phyloP scores from a whole-genome alignment of 2,797 vertebrate species.

The Megalops cyprinoides region DNA sequence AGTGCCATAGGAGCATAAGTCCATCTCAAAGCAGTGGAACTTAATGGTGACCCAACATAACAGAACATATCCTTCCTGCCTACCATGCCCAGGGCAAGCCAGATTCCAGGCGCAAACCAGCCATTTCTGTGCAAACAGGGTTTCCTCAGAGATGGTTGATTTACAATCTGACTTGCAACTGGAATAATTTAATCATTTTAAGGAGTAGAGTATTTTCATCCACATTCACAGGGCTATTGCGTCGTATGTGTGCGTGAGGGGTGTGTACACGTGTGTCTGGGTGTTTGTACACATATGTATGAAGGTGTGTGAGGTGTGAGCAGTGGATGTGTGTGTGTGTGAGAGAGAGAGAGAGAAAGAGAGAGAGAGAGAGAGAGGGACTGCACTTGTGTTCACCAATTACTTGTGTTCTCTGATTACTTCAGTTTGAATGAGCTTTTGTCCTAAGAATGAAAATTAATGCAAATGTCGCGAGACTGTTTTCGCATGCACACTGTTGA shows the following conservation, averaged over 20 bases:
- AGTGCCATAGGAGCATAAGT: neutral
- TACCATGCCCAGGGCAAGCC: neutral
- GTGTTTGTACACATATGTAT: too few relatives aligned
- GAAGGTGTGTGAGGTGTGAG: neutral
- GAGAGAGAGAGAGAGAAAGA: too few relatives aligned
- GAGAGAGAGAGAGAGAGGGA: neutral
- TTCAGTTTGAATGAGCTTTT: too few relatives aligned
- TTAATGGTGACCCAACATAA: neutral
- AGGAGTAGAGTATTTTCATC: slow-evolving; percentile 11
- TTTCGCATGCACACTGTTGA: too few relatives aligned
- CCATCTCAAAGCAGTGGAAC: neutral
- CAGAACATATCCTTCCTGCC: neutral
- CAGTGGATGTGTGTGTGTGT: neutral
- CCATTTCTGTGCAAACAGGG: slow-evolving; percentile 21
- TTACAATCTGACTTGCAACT: slow-evolving; percentile 42
- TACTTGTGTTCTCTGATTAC: too few relatives aligned
- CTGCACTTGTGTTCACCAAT: too few relatives aligned
- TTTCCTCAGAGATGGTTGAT: slow-evolving; percentile 50
- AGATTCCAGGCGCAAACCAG: neutral
- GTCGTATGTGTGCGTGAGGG: neutral
- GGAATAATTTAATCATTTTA: slow-evolving; percentile 56
- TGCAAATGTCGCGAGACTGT: too few relatives aligned
- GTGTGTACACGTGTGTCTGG: neutral
- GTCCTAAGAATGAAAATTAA: too few relatives aligned
- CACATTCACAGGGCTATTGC: slow-evolving; percentile 1